Conservation (phyloP, 2,888 invertebrate species). For the Tetragonisca angustula region DNA sequence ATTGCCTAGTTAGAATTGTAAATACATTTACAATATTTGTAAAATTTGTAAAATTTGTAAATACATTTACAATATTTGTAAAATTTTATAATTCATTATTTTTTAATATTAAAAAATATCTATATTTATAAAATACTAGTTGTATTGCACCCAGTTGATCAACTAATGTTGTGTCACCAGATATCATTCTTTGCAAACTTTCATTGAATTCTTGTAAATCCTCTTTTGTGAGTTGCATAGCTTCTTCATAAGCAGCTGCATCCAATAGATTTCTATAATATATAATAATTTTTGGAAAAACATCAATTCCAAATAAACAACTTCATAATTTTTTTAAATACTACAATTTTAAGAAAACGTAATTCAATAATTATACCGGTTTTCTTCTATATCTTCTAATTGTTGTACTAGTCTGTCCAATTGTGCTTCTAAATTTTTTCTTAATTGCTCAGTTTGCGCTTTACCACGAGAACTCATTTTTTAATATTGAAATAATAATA, state of each 20-base stretch:
- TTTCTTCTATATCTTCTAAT: conserved; percentile 89
- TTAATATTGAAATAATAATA: not conserved
- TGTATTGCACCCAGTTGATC: conserved; percentile 88
- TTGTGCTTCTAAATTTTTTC: conserved; percentile 88
- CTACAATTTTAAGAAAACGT: not conserved
- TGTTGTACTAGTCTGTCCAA: conserved; percentile 89
- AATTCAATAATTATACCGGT: conserved; percentile 85
- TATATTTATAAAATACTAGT: conserved; percentile 83
- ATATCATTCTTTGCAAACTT: conserved; percentile 87
- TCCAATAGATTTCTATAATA: conserved; percentile 87
- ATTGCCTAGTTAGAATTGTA: conserved; percentile 85
- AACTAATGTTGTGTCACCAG: conserved; percentile 89
- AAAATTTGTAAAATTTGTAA: conserved; percentile 5
- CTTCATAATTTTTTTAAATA: too few species aligned
- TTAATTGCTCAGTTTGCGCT: conserved; percentile 87
- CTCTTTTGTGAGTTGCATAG: conserved; percentile 89
- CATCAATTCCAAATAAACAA: not conserved
- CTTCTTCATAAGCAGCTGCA: conserved; percentile 88
- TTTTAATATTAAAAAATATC: not conserved
- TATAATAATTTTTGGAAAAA: not conserved
- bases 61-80: not conserved
- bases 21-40: not conserved
- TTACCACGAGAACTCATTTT: conserved; percentile 85
- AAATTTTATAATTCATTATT: not conserved
- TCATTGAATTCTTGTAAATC: conserved; percentile 89